phyloP scores from a whole-genome alignment of 2,888 invertebrate species.

The Drosophila incognita region DNA sequence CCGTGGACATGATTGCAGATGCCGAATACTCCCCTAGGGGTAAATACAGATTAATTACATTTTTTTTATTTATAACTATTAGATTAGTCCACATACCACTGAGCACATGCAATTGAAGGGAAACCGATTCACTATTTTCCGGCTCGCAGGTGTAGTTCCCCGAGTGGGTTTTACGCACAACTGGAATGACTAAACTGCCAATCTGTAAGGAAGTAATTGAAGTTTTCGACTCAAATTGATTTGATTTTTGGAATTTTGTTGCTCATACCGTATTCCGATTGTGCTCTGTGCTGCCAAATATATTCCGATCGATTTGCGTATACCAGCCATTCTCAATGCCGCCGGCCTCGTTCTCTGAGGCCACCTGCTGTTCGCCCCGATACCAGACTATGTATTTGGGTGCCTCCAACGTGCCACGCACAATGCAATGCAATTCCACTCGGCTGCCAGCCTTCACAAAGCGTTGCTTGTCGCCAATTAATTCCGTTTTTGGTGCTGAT shows the following conservation, averaged over 20 bases:
- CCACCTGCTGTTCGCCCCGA: conserved; percentile 86
- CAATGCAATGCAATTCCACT: conserved; percentile 94
- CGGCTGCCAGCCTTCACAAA: conserved; percentile 96
- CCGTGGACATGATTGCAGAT: conserved; percentile 84
- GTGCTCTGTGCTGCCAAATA: conserved; percentile 81
- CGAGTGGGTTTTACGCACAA: conserved; percentile 84
- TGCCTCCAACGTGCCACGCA: conserved; percentile 94
- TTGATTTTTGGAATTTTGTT: not conserved
- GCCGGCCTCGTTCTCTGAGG: conserved; percentile 77
- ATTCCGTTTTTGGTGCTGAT: conserved; percentile 95
- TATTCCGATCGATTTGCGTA: conserved; percentile 83
- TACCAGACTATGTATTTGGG: conserved; percentile 98
- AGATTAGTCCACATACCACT: conserved; percentile 88
- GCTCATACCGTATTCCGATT: conserved; percentile 82
- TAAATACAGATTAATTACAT: not conserved
- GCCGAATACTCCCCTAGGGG: conserved; percentile 84
- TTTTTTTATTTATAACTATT: not conserved
- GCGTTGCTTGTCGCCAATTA: conserved; percentile 94
- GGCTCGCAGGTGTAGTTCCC: conserved; percentile 97
- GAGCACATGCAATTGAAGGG: conserved; percentile 94
- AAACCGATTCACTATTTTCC: conserved; percentile 95
- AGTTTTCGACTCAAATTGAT: not conserved
- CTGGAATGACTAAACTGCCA: conserved; percentile 84
- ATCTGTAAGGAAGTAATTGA: conserved; percentile 67
- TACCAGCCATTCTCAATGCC: conserved; percentile 76